These are phyloP conservation scores for Litoditis marina DNA, from an alignment of 2,888 invertebrate species.

Conservation along the genomic window DNA sequence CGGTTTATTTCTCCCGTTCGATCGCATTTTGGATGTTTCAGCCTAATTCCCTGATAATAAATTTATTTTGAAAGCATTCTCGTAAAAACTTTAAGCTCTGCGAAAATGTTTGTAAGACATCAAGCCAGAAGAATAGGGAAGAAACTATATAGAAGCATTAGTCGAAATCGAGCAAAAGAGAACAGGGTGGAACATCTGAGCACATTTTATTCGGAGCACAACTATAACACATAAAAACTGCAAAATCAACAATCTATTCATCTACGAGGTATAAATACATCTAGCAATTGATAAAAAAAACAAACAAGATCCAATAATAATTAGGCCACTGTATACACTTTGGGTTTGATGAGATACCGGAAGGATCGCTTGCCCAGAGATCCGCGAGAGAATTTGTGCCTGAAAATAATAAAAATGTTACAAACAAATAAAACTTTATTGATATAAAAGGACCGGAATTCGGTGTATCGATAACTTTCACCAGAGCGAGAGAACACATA, in stretches of 20 bases:
- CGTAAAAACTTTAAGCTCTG: too few species aligned
- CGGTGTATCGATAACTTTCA: background rate
- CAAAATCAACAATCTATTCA: too few species aligned
- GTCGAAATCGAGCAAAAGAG: background rate
- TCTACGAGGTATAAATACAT: background rate
- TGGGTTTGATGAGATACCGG: constrained; percentile 54
- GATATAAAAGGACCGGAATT: background rate
- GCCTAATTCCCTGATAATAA: too few species aligned
- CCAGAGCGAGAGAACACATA: background rate
- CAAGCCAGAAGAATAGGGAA: too few species aligned
- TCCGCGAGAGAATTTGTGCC: constrained; percentile 58
- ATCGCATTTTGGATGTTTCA: too few species aligned
- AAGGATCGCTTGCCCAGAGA: constrained; percentile 50
- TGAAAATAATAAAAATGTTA: constrained; percentile 10
- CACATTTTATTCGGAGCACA: background rate
- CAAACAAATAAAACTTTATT: background rate
- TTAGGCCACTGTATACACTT: constrained; percentile 51
- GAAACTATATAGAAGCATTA: too few species aligned
- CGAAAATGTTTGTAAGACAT: too few species aligned
- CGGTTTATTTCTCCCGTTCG: too few species aligned
- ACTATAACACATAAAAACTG: too few species aligned
- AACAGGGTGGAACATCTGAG: background rate
- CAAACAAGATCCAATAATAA: background rate
- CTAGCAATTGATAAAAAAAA: background rate
- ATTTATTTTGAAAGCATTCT: too few species aligned